Base-by-base conservation (phyloP, 2,888 invertebrate genomes). In the Osedax fenrisi region DNA sequence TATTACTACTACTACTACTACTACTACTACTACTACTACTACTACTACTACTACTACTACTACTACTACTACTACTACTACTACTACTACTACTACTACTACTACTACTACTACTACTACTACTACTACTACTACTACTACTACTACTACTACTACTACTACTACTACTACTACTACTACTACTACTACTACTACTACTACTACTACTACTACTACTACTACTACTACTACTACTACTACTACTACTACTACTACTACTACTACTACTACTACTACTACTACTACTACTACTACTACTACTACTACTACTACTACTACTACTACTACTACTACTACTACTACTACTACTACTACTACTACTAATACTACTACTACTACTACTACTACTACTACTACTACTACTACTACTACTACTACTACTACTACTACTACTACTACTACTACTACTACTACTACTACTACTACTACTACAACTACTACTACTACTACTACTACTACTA, bases 181-280 rank as follows among this genome's bases (percentile, higher is more conserved):
- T 61, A 61, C 61, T 61, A 61, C 61, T 61, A 61, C 61, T 5
- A 5, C 61, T 61, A 61, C 61, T 61, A 61, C 61, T 61, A 61
- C 61, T 61, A 61, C 61, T 61, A 61, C 61, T 61, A 61, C 13
- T 61, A 61, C 61, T 61, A 61, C 61, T 61, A 61, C 61, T 61
- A 61, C 61, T 5, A 5, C 61, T 61, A 61, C 61, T 61, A 61
- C 61, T 61, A 61, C 61, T 61, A 61, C 61, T 61, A 61, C 61
- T 61, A 61, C 61, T 61, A 61, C 61, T 61, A 61, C 61, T 61
- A 61, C 61, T 61, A 61, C 61, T 61, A 61, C 61, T 61, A 61
- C 61, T 61, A 61, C 61, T 61, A 61, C 61, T 61, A 61, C 61
- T 61, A 61, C 61, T 61, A 61, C 61, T 2, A 61, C 61, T 2